These are phyloP conservation scores for Pogonomyrmex californicus DNA, from an alignment of 1,140 invertebrate species.

Conservation along the genomic window DNA sequence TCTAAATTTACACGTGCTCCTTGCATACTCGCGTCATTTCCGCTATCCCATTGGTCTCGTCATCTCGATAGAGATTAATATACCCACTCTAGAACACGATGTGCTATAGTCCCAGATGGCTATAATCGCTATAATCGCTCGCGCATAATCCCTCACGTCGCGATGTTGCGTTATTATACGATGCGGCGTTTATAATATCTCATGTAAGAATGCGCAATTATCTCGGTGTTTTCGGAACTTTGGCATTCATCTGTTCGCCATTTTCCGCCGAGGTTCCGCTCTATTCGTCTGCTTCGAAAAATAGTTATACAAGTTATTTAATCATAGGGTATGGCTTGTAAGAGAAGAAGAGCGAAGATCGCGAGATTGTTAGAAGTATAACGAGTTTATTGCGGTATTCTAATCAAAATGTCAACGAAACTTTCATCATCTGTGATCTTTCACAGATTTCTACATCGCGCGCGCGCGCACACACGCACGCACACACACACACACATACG, in stretches of 20 bases:
- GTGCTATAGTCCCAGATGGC: no score
- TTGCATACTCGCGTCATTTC: neutral
- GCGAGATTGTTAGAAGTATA: neutral
- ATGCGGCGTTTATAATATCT: neutral
- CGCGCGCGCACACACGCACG: no score
- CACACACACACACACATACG: no score
- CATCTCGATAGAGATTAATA: neutral
- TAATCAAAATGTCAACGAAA: conserved; percentile 44
- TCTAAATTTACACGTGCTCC: conserved; percentile 35
- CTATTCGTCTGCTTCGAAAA: conserved; percentile 18
- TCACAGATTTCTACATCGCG: neutral
- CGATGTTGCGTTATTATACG: conserved; percentile 14
- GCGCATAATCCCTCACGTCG: neutral
- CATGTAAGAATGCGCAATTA: conserved; percentile 57
- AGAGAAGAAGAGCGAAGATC: neutral
- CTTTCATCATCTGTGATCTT: conserved; percentile 19
- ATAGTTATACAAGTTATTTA: conserved; percentile 64
- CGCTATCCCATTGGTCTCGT: neutral
- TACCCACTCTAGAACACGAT: neutral
- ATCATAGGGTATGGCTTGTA: conserved; percentile 29
- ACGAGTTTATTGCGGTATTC: conserved; percentile 5
- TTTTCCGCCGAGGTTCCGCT: neutral
- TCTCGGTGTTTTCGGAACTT: conserved; percentile 40
- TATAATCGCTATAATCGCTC: neutral
- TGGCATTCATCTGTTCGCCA: conserved; percentile 13